Evolutionary conservation across 2,888 invertebrate genomes (phyloP).

Genomic region (Drosophila austrosaltans): DNA sequence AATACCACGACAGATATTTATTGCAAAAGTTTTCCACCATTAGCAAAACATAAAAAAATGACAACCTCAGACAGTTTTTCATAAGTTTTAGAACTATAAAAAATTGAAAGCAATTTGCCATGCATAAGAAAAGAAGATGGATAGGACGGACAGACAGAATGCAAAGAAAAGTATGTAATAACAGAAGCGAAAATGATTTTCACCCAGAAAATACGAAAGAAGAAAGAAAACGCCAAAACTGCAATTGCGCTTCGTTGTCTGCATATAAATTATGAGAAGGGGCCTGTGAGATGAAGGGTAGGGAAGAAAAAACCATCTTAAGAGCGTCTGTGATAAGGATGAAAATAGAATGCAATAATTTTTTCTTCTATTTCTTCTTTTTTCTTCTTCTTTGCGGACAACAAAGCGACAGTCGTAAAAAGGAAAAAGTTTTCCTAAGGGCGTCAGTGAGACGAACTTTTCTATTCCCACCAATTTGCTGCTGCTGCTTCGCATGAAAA

Average conservation of each 20-base stretch:
- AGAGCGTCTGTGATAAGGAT: constrained; percentile 62
- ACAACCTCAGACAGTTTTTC: constrained; percentile 1
- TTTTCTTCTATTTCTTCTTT: constrained; percentile 21
- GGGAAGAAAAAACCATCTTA: constrained; percentile 23
- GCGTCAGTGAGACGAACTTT: constrained; percentile 56
- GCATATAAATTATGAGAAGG: constrained; percentile 60
- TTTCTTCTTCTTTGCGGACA: constrained; percentile 25
- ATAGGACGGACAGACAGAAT: not conserved
- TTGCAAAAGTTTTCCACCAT: not conserved
- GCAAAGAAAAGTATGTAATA: constrained; percentile 38
- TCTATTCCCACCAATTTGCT: constrained; percentile 21
- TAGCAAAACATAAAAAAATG: not conserved
- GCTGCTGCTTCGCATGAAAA: constrained; percentile 38
- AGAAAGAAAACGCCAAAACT: constrained; percentile 41
- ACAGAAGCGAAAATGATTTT: constrained; percentile 51
- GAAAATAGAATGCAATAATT: constrained; percentile 67
- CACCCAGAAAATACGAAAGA: not conserved
- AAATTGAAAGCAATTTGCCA: constrained; percentile 58
- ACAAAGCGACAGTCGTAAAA: constrained; percentile 54
- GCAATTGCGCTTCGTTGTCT: constrained; percentile 61
- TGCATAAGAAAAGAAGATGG: constrained; percentile 19
- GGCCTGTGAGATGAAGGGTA: not conserved
- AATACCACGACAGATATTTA: not conserved
- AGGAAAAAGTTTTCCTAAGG: constrained; percentile 35
- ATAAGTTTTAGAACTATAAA: constrained; percentile 36